Base-by-base conservation (phyloP, 1,140 invertebrate species). In the Triops longicaudatus region DNA sequence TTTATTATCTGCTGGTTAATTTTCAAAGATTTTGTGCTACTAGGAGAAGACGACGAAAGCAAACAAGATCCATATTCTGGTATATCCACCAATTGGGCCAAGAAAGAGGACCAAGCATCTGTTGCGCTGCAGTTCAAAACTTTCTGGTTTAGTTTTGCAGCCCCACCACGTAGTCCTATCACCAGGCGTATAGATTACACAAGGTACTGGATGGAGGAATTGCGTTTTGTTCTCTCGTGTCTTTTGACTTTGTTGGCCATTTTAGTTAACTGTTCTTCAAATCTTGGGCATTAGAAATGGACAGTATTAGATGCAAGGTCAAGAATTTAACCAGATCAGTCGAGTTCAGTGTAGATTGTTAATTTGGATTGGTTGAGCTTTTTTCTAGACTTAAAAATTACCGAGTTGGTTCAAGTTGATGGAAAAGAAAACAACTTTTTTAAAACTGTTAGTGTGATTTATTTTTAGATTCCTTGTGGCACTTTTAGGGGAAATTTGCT, bases 111-210 rank as follows among this genome's bases (percentile, higher is more conserved):
- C 37, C 17, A 82, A 84, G 84, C 6, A 85, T 86, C 4, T 84
- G 84, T 79, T 85, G 84, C 43, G 81, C 84, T 1, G 92, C 92
- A 97, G 82, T 85, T 98, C 6, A 92, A 93, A 82, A 91, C 92
- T 0, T 92, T 97, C 12, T 98, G 96, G 96, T 96, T 98, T 80
- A 98, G 98, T 83, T 98, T 98, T 86, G 96, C 96, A 26, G 96
- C 97, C 0, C 96, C 97, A 1, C 96, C 96, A 0, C 89, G 94
- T 79, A 94, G 94, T 17, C 94, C 96, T 0, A 97, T 97, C 43
- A 97, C 95, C 0, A 89, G 93, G 73, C 97, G 97, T 86, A 96
- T 97, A 78, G 96, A 98, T 84, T 96, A 93, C 82, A 98, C 95
- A 75, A 63, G 50, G 50, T 63, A 63, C 50, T 11, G 43, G 17